Evolutionary conservation across 2,113 vertebrate species (phyloP).

Genomic region (Mesoclemmys tuberculata): DNA sequence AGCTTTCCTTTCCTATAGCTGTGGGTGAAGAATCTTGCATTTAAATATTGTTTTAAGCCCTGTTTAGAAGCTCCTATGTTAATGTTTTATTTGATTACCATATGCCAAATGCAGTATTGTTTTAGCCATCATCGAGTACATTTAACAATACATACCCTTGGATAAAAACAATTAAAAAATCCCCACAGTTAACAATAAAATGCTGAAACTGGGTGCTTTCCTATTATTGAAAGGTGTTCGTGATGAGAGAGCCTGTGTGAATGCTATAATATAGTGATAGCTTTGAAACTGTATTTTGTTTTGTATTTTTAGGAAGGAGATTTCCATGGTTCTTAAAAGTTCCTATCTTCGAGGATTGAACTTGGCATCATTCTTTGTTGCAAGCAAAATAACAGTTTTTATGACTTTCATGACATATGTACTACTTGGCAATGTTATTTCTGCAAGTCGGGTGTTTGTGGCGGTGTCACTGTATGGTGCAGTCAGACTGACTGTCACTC

Average conservation of each 20-base stretch:
- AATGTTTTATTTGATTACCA: background rate
- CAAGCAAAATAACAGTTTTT: conserved; percentile 93
- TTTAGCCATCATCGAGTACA: background rate
- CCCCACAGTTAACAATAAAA: background rate
- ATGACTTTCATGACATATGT: conserved; percentile 91
- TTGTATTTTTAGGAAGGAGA: conserved; percentile 86
- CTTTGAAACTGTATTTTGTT: background rate
- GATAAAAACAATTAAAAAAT: background rate
- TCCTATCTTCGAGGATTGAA: conserved; percentile 95
- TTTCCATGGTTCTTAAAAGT: conserved; percentile 90
- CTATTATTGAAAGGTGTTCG: background rate
- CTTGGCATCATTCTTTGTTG: conserved; percentile 93
- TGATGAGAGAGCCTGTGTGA: background rate
- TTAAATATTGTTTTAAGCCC: background rate
- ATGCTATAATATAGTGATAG: background rate
- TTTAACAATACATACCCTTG: background rate
- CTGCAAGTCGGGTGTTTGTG: conserved; percentile 91
- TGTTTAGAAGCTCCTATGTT: background rate
- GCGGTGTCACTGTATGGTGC: conserved; percentile 88
- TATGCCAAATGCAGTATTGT: background rate
- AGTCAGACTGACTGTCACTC: conserved; percentile 91
- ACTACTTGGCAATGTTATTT: conserved; percentile 86
- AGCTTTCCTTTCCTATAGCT: background rate
- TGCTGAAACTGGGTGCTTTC: background rate
- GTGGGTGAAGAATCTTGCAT: background rate